phyloP scores from a whole-genome alignment of 1,140 invertebrate species.

The Drosophila albomicans region DNA sequence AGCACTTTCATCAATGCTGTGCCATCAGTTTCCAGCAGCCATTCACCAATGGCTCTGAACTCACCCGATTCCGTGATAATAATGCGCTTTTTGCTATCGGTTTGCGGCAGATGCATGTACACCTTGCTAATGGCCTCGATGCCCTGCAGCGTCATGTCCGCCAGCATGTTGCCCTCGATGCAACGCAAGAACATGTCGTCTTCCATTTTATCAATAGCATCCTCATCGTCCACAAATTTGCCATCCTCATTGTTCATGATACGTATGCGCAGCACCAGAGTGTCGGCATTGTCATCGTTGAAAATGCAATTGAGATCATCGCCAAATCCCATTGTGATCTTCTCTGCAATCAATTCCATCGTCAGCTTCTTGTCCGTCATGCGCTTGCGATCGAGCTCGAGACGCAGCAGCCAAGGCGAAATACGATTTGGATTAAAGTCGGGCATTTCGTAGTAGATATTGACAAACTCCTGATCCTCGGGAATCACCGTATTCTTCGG shows the following conservation, averaged over 20 bases:
- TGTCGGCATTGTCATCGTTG: constrained; percentile 99
- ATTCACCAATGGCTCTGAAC: constrained; percentile 99
- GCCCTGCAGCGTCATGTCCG: constrained; percentile 98
- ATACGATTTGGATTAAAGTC: constrained; percentile 99
- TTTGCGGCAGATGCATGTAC: constrained; percentile 99
- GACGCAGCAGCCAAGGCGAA: constrained; percentile 98
- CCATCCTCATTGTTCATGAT: constrained; percentile 99
- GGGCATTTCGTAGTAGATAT: constrained; percentile 99
- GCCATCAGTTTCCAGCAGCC: constrained; percentile 99
- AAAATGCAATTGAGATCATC: constrained; percentile 99
- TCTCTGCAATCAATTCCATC: constrained; percentile 99
- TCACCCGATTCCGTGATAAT: constrained; percentile 98
- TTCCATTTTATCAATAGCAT: constrained; percentile 99
- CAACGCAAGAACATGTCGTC: constrained; percentile 99
- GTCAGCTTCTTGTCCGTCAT: constrained; percentile 99
- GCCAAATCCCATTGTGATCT: constrained; percentile 99
- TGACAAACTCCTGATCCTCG: constrained; percentile 99
- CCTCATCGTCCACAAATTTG: constrained; percentile 95
- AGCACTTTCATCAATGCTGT: constrained; percentile 99
- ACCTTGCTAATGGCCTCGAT: constrained; percentile 97
- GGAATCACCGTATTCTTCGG: constrained; percentile 98
- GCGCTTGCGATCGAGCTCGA: constrained; percentile 98
- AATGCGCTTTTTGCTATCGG: constrained; percentile 99
- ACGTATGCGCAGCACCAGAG: constrained; percentile 98
- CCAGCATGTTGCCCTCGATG: constrained; percentile 99